Evolutionary conservation across 2,888 invertebrate species (phyloP).

Genomic region (Agonum fuliginosum): DNA sequence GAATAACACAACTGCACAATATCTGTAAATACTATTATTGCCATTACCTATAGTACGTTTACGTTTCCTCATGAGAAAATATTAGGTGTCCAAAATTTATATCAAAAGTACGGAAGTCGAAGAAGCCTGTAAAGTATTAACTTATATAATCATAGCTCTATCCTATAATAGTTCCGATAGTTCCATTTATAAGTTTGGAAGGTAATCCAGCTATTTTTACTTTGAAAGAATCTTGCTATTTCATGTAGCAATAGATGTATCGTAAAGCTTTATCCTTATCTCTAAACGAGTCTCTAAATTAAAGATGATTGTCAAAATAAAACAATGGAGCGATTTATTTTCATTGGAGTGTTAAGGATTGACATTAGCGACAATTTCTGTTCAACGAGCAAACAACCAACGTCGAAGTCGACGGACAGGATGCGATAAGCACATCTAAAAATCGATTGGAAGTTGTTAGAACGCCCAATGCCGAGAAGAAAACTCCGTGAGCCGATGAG

Average conservation of each 20-base stretch:
- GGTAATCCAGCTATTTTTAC: too few species aligned
- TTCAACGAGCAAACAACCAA: constrained; percentile 21
- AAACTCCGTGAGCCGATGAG: constrained; percentile 18
- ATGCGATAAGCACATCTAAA: constrained; percentile 34
- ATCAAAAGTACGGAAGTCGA: too few species aligned
- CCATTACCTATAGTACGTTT: too few species aligned
- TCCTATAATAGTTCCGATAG: too few species aligned
- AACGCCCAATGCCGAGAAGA: constrained; percentile 1
- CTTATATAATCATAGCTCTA: too few species aligned
- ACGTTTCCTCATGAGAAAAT: too few species aligned
- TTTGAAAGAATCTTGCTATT: background rate
- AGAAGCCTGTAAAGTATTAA: too few species aligned
- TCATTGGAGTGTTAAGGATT: constrained; percentile 22
- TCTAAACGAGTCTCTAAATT: background rate
- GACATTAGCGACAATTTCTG: constrained; percentile 35
- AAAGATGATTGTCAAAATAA: constrained; percentile 22
- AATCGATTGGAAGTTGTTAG: constrained; percentile 23
- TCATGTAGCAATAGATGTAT: background rate
- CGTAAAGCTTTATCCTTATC: background rate
- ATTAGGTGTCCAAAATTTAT: too few species aligned
- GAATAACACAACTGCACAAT: too few species aligned
- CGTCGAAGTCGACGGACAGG: constrained; percentile 9
- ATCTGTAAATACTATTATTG: too few species aligned
- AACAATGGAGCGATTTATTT: constrained; percentile 11
- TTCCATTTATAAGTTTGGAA: too few species aligned